These are phyloP conservation scores for Cardinalis cardinalis DNA, from an alignment of 2,113 vertebrate genomes.

Conservation along the genomic window DNA sequence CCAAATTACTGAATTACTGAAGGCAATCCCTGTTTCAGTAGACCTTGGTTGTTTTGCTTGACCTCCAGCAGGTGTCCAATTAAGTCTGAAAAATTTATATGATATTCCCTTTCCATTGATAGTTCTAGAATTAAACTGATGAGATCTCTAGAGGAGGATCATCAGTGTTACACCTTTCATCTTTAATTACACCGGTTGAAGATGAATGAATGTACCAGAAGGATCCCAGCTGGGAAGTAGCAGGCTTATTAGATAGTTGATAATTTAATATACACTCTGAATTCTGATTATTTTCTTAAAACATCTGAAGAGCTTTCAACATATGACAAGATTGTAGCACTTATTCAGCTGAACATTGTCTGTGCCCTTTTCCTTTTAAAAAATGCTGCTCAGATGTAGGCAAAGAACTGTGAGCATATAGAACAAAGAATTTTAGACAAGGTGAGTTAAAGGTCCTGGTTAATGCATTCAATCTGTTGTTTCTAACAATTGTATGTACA, in stretches of 20 bases:
- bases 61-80: conserved; percentile 77
- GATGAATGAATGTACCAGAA: conserved; percentile 70
- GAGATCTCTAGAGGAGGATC: conserved; percentile 72
- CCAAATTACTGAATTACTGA: conserved; percentile 46
- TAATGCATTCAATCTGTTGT: conserved; percentile 17
- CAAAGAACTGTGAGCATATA: conserved; percentile 20
- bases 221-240: conserved; percentile 70
- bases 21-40: conserved; percentile 36
- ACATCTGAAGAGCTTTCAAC: conserved; percentile 33
- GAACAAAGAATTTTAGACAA: conserved; percentile 18
- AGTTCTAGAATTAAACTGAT: conserved; percentile 75
- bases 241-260: conserved; percentile 69
- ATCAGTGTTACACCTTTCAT: conserved; percentile 72
- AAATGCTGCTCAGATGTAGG: neutral
- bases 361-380: neutral
- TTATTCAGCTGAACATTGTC: neutral
- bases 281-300: conserved; percentile 58
- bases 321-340: conserved; percentile 7
- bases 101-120: conserved; percentile 70
- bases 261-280: conserved; percentile 67
- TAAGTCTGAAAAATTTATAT: conserved; percentile 72
- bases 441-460: conserved; percentile 5
- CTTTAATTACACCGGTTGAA: conserved; percentile 75
- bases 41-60: conserved; percentile 62
- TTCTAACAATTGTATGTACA: neutral